These are phyloP conservation scores for Enteromius treurensis DNA, from an alignment of 2,797 vertebrate species.

Conservation along the genomic window DNA sequence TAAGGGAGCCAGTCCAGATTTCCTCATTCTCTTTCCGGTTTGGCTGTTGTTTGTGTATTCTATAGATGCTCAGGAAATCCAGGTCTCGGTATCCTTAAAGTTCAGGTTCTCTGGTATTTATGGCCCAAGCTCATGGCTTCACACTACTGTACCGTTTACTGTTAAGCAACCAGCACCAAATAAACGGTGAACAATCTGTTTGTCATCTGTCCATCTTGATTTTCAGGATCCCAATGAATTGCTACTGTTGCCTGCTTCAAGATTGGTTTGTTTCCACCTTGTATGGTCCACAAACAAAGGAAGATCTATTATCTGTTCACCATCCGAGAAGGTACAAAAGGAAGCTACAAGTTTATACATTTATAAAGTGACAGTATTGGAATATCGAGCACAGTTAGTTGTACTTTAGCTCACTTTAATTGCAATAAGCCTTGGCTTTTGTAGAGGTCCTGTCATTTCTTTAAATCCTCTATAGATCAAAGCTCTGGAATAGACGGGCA, in stretches of 20 bases:
- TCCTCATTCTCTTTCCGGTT: conserved; percentile 18
- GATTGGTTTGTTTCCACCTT: neutral
- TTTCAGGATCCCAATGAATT: conserved; percentile 11
- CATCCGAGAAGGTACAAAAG: neutral
- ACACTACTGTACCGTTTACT: conserved; percentile 14
- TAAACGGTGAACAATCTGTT: neutral
- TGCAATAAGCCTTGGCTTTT: conserved; percentile 3
- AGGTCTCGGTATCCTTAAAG: conserved; percentile 29
- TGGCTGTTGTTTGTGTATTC: conserved; percentile 23
- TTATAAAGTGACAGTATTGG: neutral
- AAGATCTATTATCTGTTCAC: neutral
- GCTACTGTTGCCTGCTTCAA: neutral
- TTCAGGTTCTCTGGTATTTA: conserved; percentile 45
- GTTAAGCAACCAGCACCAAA: conserved; percentile 33
- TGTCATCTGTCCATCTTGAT: conserved; percentile 23
- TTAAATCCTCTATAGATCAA: conserved; percentile 34
- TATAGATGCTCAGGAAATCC: conserved; percentile 38
- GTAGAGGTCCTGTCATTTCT: conserved; percentile 10
- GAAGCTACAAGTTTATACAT: conserved; percentile 7
- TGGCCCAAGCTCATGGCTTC: conserved; percentile 31
- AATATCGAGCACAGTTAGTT: neutral
- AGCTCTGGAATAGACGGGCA: conserved; percentile 11
- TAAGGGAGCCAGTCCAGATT: neutral
- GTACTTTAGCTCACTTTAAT: conserved; percentile 16
- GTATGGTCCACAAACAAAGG: neutral